Conservation (phyloP, 2,797 vertebrate genomes). For the Furcifer pardalis region DNA sequence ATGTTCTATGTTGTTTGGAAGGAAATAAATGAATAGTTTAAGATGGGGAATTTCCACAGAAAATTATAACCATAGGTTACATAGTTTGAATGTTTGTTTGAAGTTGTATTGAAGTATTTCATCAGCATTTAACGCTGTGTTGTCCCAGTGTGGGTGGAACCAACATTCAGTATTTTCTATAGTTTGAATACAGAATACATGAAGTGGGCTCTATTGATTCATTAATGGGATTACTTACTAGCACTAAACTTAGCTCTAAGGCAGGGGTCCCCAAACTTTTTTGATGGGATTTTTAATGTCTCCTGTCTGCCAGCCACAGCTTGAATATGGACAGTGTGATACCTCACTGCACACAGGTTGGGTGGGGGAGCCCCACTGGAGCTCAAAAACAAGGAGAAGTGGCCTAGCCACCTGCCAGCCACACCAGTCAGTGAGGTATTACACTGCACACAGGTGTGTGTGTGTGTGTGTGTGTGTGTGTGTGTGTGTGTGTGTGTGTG, state of each 20-base stretch:
- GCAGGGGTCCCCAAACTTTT: no score
- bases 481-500: no score
- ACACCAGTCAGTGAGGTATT: no score
- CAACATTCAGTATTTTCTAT: background rate
- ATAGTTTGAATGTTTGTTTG: background rate
- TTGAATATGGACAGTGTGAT: no score
- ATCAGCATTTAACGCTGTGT: background rate
- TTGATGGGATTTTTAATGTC: no score
- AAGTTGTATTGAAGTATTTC: constrained; percentile 2
- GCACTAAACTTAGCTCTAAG: background rate
- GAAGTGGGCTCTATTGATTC: background rate
- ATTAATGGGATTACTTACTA: background rate
- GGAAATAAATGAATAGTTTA: constrained; percentile 39
- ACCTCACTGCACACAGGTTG: no score
- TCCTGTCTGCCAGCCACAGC: no score
- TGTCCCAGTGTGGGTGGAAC: background rate
- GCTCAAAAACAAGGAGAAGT: no score
- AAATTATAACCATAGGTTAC: constrained; percentile 38
- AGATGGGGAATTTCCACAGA: constrained; percentile 25
- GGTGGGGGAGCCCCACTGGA: no score
- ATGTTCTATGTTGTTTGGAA: constrained; percentile 41
- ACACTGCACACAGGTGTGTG: no score
- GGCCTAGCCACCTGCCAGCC: no score
- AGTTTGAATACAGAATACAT: background rate
- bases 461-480: no score